Percentiles rank a stretch among this genome's conserved stretches.
phyloP scores from a whole-genome alignment of 2,113 vertebrate genomes.

The Noctilio leporinus region DNA sequence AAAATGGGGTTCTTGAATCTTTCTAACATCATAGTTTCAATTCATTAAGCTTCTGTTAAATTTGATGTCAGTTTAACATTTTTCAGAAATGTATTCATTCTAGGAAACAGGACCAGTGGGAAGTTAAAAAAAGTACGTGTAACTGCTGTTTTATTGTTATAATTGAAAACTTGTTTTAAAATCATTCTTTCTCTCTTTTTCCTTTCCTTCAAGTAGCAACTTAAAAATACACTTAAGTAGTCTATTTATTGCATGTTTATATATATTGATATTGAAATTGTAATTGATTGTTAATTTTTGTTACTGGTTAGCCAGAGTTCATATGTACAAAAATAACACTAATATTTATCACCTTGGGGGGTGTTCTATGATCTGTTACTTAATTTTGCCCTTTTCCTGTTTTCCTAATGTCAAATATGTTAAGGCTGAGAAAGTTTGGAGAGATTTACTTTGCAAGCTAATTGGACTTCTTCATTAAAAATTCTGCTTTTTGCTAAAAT shows the following conservation, averaged over 20 bases:
- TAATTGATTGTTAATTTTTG: slow-evolving; percentile 30
- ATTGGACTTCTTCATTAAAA: slow-evolving; percentile 5
- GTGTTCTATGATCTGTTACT: slow-evolving; percentile 14
- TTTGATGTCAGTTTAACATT: slow-evolving; percentile 37
- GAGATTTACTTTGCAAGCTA: slow-evolving; percentile 28
- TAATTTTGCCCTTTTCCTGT: slow-evolving; percentile 14
- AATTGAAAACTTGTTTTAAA: slow-evolving; percentile 11
- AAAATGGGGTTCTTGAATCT: slow-evolving; percentile 18
- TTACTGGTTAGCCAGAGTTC: slow-evolving; percentile 7
- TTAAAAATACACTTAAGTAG: slow-evolving; percentile 8
- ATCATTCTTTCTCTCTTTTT: neutral
- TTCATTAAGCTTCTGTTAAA: slow-evolving; percentile 47
- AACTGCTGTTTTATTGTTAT: slow-evolving; percentile 33
- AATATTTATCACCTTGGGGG: neutral
- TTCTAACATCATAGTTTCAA: neutral
- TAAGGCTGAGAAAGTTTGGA: slow-evolving; percentile 23
- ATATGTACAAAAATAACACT: slow-evolving; percentile 16
- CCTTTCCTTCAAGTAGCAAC: neutral
- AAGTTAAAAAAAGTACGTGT: neutral
- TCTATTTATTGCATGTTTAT: slow-evolving; percentile 47
- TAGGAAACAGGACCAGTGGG: slow-evolving; percentile 45
- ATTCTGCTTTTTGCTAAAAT: neutral
- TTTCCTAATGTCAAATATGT: slow-evolving; percentile 36
- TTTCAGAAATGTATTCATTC: slow-evolving; percentile 43
- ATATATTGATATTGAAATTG: slow-evolving; percentile 1